These are phyloP conservation scores for Hirtodrosophila alboralis DNA, from an alignment of 2,888 invertebrate genomes.

Conservation along the genomic window DNA sequence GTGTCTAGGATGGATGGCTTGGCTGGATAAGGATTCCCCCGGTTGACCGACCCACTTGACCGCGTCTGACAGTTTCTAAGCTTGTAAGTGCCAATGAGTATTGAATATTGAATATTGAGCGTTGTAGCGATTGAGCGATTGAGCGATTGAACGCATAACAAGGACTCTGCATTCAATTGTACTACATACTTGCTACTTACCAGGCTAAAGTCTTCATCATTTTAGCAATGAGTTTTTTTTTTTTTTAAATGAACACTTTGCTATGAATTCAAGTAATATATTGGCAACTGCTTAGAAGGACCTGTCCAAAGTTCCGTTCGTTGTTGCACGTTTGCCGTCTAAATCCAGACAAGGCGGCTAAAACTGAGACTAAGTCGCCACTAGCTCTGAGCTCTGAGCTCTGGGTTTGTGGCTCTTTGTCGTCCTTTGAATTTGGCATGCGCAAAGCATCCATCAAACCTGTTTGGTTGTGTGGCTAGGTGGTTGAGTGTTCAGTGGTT, in stretches of 20 bases:
- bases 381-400: constrained; percentile 9
- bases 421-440: constrained; percentile 54
- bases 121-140: constrained; percentile 27
- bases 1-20: not conserved
- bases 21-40: constrained; percentile 15
- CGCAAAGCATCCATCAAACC: constrained; percentile 55
- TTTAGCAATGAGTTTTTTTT: constrained; percentile 2
- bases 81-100: constrained; percentile 25
- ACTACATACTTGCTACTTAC: constrained; percentile 40
- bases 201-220: constrained; percentile 38
- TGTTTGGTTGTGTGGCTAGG: constrained; percentile 9
- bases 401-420: constrained; percentile 41
- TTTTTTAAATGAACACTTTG: not conserved
- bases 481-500: not conserved
- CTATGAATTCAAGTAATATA: not conserved
- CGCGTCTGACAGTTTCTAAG: constrained; percentile 53
- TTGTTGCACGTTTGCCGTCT: constrained; percentile 48
- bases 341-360: constrained; percentile 56
- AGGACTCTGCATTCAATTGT: constrained; percentile 15
- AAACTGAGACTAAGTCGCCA: constrained; percentile 50
- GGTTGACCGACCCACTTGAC: constrained; percentile 43
- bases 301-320: constrained; percentile 26
- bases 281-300: not conserved
- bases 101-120: too few species aligned
- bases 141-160: constrained; percentile 28